Evolutionary conservation across 2,113 vertebrate genomes (phyloP).

Genomic region (Lampris megalopsis): DNA sequence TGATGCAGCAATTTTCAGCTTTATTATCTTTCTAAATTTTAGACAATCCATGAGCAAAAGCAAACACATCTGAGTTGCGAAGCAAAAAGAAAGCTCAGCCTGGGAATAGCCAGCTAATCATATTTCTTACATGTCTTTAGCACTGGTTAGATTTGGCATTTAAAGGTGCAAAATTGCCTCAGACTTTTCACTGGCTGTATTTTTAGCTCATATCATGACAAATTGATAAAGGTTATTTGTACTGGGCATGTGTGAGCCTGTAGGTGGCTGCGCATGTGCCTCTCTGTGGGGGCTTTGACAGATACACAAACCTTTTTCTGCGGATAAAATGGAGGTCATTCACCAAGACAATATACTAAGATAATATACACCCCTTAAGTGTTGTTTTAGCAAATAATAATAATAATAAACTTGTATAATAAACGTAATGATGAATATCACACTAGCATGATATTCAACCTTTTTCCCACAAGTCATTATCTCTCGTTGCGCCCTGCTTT

Average conservation of each 20-base stretch:
- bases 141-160: constrained; percentile 4
- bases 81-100: constrained; percentile 23
- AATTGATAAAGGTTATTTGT: constrained; percentile 27
- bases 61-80: constrained; percentile 17
- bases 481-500: constrained; percentile 12
- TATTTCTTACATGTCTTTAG: constrained; percentile 4
- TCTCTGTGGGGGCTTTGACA: constrained; percentile 1
- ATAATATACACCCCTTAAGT: constrained; percentile 7
- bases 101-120: constrained; percentile 41
- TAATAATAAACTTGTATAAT: no score
- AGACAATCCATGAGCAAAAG: constrained; percentile 35
- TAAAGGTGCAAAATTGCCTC: constrained; percentile 2
- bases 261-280: not conserved
- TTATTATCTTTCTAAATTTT: constrained; percentile 43
- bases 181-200: constrained; percentile 14
- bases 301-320: not conserved
- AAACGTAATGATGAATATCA: no score
- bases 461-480: constrained; percentile 15
- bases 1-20: not conserved
- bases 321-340: constrained; percentile 62
- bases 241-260: not conserved
- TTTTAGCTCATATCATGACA: constrained; percentile 17
- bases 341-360: constrained; percentile 23
- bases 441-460: not conserved
- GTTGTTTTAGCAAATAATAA: no score